Conservation (phyloP, 2,113 vertebrate genomes). For the Nannobrachium achirus region DNA sequence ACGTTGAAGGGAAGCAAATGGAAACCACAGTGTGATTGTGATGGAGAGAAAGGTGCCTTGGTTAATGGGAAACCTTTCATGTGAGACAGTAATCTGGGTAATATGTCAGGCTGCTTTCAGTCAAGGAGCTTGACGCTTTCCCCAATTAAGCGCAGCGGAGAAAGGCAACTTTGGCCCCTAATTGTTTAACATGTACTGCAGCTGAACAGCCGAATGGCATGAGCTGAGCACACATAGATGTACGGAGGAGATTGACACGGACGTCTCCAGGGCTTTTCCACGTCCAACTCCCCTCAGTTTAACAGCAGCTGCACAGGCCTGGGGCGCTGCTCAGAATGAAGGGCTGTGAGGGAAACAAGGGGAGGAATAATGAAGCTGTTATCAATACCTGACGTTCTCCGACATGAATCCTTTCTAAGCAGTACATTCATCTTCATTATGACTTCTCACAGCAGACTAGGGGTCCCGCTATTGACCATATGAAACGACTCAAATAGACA, state of each 20-base stretch:
- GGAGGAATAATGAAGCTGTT: conserved; percentile 53
- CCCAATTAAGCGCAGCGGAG: conserved; percentile 61
- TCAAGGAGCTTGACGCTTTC: conserved; percentile 54
- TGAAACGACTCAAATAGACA: conserved; percentile 40
- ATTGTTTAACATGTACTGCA: conserved; percentile 62
- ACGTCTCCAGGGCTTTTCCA: conserved; percentile 23
- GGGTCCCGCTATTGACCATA: conserved; percentile 30
- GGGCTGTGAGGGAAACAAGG: background rate
- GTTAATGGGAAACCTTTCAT: conserved; percentile 63
- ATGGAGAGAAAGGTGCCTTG: conserved; percentile 36
- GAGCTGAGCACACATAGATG: conserved; percentile 37
- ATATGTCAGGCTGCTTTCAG: conserved; percentile 61
- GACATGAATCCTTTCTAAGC: conserved; percentile 44
- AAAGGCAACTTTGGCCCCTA: conserved; percentile 48
- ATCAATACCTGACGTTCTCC: conserved; percentile 54
- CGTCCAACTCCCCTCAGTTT: conserved; percentile 31
- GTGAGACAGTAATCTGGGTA: conserved; percentile 66
- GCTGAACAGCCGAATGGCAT: conserved; percentile 21
- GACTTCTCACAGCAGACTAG: conserved; percentile 1
- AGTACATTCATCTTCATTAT: conserved; percentile 60
- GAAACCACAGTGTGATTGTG: conserved; percentile 17
- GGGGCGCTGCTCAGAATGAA: conserved; percentile 23
- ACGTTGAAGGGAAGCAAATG: conserved; percentile 22
- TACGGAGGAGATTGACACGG: conserved; percentile 43
- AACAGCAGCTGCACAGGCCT: conserved; percentile 9